Base-by-base conservation (phyloP, 2,888 invertebrate genomes). In the Lasioglossum pauxillum region DNA sequence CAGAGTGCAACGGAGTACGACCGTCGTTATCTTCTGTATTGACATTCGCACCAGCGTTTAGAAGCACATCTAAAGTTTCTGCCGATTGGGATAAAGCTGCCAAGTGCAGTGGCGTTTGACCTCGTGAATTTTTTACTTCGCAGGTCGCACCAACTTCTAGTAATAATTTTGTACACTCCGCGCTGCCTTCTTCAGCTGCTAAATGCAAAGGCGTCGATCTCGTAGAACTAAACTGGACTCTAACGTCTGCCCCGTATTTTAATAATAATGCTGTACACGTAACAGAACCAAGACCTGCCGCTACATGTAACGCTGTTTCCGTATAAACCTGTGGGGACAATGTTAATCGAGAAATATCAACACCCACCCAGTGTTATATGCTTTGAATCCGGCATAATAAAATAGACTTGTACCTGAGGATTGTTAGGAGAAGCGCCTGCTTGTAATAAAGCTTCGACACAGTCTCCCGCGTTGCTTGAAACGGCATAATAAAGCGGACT, bases 401-500 rank as follows among this genome's bases (percentile, higher is more conserved):
- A 73, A 69, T 12, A 60, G 75, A 49, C 12, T 76, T 57, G 73
- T 83, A 97, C 97, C 96, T 98, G 98, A 44, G 97, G 97, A 82
- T 98, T 98, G 93, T 98, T 98, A 41, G 98, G 97, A 93, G 97
- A 97, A 5, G 98, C 98, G 75, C 98, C 98, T 88, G 97, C 97
- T 90, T 97, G 96, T 78, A 98, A 95, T 87, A 99, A 95, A 88
- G 96, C 96, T 92, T 96, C 96, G 3, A 98, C 98, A 91, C 98
- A 98, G 88, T 97, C 97, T 80, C 96, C 96, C 19, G 97, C 97
- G 92, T 97, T 96, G 92, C 97, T 98, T 89, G 98, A 96, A 78
- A 98, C 98, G 0, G 98, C 98, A 94, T 97, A 98, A 94, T 98
- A 98, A 86, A 99, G 95, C 0, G 98, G 97, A 67, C 98, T 98